Evolutionary conservation across 1,140 invertebrate species (phyloP), one percentile per base, ranked within the genome.

Genomic region (Chrysoperla carnea): DNA sequence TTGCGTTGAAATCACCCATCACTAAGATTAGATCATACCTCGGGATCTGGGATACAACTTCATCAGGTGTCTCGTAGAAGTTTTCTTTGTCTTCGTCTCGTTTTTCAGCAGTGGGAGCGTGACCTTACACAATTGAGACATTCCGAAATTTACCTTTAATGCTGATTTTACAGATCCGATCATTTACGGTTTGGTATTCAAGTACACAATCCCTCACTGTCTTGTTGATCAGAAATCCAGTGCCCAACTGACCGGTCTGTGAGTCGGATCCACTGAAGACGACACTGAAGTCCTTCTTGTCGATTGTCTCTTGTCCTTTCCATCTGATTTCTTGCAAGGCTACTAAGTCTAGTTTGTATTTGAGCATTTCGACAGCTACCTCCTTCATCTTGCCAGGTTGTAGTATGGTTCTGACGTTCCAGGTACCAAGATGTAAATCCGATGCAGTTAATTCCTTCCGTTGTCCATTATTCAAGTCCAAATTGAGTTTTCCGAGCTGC

Each of bases 371-470:
- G n/a, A 40, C 13, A 6, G 39, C 37, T 12, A 47, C 36, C 42
- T 50, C 41, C 27, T 47, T 28, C 39, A 49, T 42, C 39, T 49
- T 51, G 48, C 48, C 48, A 8, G 37, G 36, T 35, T 41, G 41
- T 48, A 44, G 35, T 40, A 52, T 37, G 7, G 39, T 40, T 44
- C 45, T 43, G 5, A 50, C 47, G 43, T 52, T 48, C 50, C 46
- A 52, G 11, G 46, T 50, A 17, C 41, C 46, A 37, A 51, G 31
- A 42, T 49, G 47, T 23, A 44, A 31, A 31, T 31, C 29, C n/a
- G n/a, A n/a, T n/a, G n/a, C n/a, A n/a, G n/a, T n/a, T n/a, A n/a
- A n/a, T n/a, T n/a, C n/a, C n/a, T n/a, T n/a, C n/a, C n/a, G n/a
- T n/a, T n/a, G n/a, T n/a, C n/a, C n/a, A n/a, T n/a, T n/a, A n/a